A percentile compares a stretch with the other conserved stretches of the same genome.
phyloP scores from a whole-genome alignment of 2,797 vertebrate genomes.

The Rhinatrema bivittatum region DNA sequence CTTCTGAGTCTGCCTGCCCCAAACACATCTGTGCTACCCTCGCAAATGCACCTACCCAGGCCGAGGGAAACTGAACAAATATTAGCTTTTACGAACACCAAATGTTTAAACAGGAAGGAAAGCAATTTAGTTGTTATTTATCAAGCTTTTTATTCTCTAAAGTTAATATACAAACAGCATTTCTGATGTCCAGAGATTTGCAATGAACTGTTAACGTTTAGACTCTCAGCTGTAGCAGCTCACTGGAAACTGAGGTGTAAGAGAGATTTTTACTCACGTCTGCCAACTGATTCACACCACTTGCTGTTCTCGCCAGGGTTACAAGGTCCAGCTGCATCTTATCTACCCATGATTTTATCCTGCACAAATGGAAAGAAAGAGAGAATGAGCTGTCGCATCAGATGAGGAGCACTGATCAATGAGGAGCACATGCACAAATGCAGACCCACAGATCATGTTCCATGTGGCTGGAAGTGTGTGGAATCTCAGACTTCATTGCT shows the following conservation, averaged over 20 bases:
- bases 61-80: constrained; percentile 26
- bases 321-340: constrained; percentile 94
- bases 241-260: too few relatives aligned
- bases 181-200: too few relatives aligned
- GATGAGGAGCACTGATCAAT: neutral
- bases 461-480: neutral
- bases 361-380: constrained; percentile 42
- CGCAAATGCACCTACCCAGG: too few relatives aligned
- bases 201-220: too few relatives aligned
- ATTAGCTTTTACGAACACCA: constrained; percentile 12
- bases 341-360: constrained; percentile 94
- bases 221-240: too few relatives aligned
- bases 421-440: neutral
- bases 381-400: constrained; percentile 26
- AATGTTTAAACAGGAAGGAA: neutral
- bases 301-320: constrained; percentile 77
- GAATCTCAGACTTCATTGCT: too few relatives aligned
- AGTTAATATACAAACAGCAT: neutral
- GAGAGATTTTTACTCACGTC: constrained; percentile 68
- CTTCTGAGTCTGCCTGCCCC: too few relatives aligned
- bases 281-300: constrained; percentile 74
- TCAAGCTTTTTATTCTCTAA: neutral
- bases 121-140: constrained; percentile 1
- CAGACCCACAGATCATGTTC: neutral
- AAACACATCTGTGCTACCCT: too few relatives aligned